These are phyloP conservation scores for Meandrusa payeni DNA, from an alignment of 2,888 invertebrate species.

Conservation along the genomic window DNA sequence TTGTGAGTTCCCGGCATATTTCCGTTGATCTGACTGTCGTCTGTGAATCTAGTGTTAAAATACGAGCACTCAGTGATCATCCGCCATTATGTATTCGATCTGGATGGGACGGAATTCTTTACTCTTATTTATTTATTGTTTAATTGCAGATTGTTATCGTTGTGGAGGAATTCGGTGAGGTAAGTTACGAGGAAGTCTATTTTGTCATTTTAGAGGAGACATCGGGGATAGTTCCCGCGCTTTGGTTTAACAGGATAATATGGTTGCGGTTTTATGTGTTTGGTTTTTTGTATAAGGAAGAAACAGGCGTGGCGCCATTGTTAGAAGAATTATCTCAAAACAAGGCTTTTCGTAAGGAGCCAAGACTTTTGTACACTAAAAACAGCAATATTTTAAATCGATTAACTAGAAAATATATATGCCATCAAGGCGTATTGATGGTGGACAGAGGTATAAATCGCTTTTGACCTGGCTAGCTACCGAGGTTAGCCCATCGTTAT, in stretches of 20 bases:
- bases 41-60: conserved; percentile 43
- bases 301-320: too few species aligned
- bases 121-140: conserved; percentile 17
- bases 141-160: conserved; percentile 20
- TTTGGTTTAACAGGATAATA: background rate
- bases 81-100: conserved; percentile 6
- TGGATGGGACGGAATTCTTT: conserved; percentile 8
- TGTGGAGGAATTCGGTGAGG: conserved; percentile 7
- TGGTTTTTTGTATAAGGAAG: too few species aligned
- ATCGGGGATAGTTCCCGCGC: background rate
- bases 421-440: too few species aligned
- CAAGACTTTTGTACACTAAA: too few species aligned
- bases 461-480: too few species aligned
- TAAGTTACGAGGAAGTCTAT: conserved; percentile 14
- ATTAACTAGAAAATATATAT: too few species aligned
- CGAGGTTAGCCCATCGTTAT: too few species aligned
- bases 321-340: too few species aligned
- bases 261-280: too few species aligned
- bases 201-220: background rate
- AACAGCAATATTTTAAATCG: too few species aligned
- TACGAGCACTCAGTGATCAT: conserved; percentile 27
- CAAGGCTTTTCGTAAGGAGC: too few species aligned
- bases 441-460: too few species aligned
- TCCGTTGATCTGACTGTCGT: conserved; percentile 30
- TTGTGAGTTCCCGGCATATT: conserved; percentile 15